Evolutionary conservation across 2,888 invertebrate species (phyloP), one percentile per base, ranked within the genome.

Genomic region (Drosophila fungiperda): DNA sequence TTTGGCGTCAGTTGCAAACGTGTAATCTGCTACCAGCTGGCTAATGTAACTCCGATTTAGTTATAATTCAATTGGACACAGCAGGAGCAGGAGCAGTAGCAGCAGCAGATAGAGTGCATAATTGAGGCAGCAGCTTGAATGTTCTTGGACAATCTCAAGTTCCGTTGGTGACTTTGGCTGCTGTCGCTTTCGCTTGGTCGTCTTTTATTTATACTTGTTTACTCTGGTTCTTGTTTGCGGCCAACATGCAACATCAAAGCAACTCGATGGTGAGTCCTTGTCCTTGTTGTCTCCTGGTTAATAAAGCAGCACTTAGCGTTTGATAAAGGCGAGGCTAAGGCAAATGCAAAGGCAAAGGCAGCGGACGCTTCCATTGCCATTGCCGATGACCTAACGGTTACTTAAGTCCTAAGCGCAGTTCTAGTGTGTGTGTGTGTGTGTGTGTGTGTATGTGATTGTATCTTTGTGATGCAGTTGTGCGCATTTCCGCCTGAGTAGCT

Each of bases 291-390:
- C 62, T 72, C 38, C 77, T 70, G 68, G 85, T 71, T 83, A 83
- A 87, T 83, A 83, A 87, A 87, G 86, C 80, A 83, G 88, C 88
- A 88, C 83, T 83, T 85, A 80, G 78, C 71, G 68, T 63, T 72
- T 68, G 73, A 80, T 80, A 58, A 68, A 72, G 66, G 65, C 55
- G 72, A 72, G 63, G 58, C 68, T 71, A 61, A 59, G 72, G 63
- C 62, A 68, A 63, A 64, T 62, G 57, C 60, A 69, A 62, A 62
- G 59, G 57, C 60, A 69, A 62, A 62, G 59, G 49, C 65, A 52
- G 50, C 65, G 67, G 67, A 62, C 60, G 50, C 53, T 45, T 42
- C 68, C 72, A 75, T 53, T 57, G 61, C 60, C 64, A 60, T 65
- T 78, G 67, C 42, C 78, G 49, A 53, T 61, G 68, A 29, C 57